Evolutionary conservation across 2,113 vertebrate genomes (phyloP).

Genomic region (Danionella cerebrum): DNA sequence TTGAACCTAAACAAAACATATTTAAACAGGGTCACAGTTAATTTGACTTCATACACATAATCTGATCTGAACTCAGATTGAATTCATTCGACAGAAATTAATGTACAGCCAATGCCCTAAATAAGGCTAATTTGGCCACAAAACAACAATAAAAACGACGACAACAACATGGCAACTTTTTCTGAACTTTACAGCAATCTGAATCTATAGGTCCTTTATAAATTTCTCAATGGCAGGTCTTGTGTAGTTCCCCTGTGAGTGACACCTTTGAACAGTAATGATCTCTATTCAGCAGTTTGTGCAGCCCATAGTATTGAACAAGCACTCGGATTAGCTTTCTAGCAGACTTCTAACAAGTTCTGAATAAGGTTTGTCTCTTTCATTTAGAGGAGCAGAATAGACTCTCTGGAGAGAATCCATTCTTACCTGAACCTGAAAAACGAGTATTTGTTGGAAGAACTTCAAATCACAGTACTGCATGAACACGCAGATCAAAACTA

Average conservation of each 20-base stretch:
- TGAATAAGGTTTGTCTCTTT: background rate
- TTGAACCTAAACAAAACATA: too few species aligned
- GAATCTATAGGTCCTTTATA: background rate
- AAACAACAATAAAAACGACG: too few species aligned
- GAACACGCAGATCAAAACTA: background rate
- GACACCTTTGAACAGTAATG: background rate
- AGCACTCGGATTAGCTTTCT: background rate
- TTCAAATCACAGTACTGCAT: background rate
- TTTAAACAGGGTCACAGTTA: too few species aligned
- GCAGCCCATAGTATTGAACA: background rate
- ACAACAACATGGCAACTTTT: background rate
- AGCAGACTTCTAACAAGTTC: background rate
- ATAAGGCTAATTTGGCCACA: too few species aligned
- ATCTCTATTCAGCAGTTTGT: background rate
- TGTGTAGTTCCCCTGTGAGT: background rate
- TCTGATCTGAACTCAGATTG: too few species aligned
- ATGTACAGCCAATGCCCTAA: slow-evolving; percentile 4
- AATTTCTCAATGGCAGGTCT: background rate
- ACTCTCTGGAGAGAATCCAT: background rate
- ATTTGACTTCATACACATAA: too few species aligned
- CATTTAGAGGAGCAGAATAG: background rate
- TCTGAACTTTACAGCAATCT: background rate
- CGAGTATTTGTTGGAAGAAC: background rate
- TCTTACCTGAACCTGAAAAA: background rate
- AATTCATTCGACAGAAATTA: too few species aligned